Percentiles rank a stretch among this genome's conserved stretches.
Conservation (phyloP, 1,140 invertebrate genomes). For the Mylabris phalerata region DNA sequence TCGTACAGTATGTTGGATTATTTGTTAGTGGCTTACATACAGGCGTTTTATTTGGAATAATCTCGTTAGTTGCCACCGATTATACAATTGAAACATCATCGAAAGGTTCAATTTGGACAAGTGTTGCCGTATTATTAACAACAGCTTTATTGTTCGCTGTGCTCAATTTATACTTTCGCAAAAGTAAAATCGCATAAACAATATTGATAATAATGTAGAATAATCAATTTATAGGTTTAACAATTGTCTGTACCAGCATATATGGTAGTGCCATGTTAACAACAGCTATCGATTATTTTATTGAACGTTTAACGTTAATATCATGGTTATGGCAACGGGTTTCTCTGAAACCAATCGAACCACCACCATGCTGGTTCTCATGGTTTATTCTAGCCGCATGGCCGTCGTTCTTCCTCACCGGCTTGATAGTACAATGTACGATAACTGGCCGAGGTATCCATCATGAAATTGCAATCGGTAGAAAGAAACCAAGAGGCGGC, state of each 20-base stretch:
- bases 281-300: constrained; percentile 67
- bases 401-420: constrained; percentile 63
- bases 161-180: constrained; percentile 67
- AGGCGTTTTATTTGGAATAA: constrained; percentile 59
- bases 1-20: constrained; percentile 76
- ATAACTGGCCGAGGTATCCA: constrained; percentile 65
- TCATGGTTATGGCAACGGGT: constrained; percentile 58
- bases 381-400: constrained; percentile 69
- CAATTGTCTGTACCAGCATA: constrained; percentile 67
- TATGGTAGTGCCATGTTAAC: constrained; percentile 70
- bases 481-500: constrained; percentile 31
- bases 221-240: constrained; percentile 48
- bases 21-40: constrained; percentile 79
- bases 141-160: constrained; percentile 63
- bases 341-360: constrained; percentile 45
- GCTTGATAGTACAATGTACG: constrained; percentile 60
- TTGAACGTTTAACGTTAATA: constrained; percentile 63
- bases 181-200: constrained; percentile 43
- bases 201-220: neutral
- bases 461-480: constrained; percentile 45
- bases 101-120: constrained; percentile 55
- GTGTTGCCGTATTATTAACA: constrained; percentile 59
- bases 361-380: constrained; percentile 64
- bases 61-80: constrained; percentile 50
- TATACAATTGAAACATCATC: constrained; percentile 48